Evolutionary conservation across 1,140 invertebrate species (phyloP).

Genomic region (Mactra quadrangularis): DNA sequence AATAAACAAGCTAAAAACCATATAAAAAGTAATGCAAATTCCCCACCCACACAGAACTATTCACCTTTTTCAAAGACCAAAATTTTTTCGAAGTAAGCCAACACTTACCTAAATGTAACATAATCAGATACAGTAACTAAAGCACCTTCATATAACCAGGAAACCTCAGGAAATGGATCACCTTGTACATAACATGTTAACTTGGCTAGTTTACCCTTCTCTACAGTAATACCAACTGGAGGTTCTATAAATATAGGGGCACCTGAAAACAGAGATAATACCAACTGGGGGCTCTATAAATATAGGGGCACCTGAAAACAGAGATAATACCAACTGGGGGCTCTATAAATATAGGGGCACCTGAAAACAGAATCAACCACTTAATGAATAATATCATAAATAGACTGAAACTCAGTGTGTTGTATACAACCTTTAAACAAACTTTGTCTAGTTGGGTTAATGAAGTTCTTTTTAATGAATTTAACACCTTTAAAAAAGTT

Average conservation of each 20-base stretch:
- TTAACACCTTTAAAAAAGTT: too few relatives aligned
- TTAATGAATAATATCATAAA: too few relatives aligned
- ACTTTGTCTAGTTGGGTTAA: too few relatives aligned
- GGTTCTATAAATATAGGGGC: slow-evolving; percentile 75
- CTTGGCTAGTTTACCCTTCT: slow-evolving; percentile 71
- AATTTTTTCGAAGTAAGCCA: too few relatives aligned
- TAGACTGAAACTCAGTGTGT: too few relatives aligned
- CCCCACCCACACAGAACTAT: too few relatives aligned
- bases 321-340: slow-evolving; percentile 66
- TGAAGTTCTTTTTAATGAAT: too few relatives aligned
- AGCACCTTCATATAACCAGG: slow-evolving; percentile 71
- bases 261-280: slow-evolving; percentile 64
- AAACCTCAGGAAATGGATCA: slow-evolving; percentile 70
- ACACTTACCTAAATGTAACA: slow-evolving; percentile 67
- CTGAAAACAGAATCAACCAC: slow-evolving; percentile 59
- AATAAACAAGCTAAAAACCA: too few relatives aligned
- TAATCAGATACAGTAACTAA: slow-evolving; percentile 43
- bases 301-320: neutral
- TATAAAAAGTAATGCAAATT: too few relatives aligned
- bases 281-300: neutral
- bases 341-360: slow-evolving; percentile 74
- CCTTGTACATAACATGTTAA: slow-evolving; percentile 72
- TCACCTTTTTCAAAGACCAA: too few relatives aligned
- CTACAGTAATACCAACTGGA: slow-evolving; percentile 64
- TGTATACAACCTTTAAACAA: too few relatives aligned